Evolutionary conservation across 2,113 vertebrate species (phyloP), one percentile per base, ranked within the genome.

Genomic region (Reinhardtius hippoglossoides): DNA sequence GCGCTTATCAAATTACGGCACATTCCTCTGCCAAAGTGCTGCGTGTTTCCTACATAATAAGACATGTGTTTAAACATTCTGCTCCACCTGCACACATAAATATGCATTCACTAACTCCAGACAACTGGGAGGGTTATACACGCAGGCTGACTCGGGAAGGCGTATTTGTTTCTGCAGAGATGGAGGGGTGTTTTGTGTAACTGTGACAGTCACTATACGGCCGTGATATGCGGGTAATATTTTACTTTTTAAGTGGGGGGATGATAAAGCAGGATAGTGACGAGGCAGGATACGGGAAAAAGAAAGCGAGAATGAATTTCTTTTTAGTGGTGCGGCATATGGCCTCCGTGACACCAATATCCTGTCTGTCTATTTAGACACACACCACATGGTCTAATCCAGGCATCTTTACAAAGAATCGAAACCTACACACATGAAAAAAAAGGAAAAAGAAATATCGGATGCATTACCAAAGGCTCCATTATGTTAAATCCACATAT

Each of bases 1-100:
- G 71, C 20, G 27, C 79, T 84, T 80, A 87, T 89, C 81, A 82
- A 89, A 90, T 91, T 83, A 86, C 83, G 62, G 57, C 76, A 83
- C 82, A 88, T 90, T 92, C 76, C 70, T 37, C 57, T 78, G 54
- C 31, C 58, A 81, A 69, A 59, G 59, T 58, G 77, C 75, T 40
- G 1, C 20, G 63, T 78, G 77, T 74, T 80, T 80, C 61, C 71
- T 74, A 48, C 74, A 65, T 81, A 68, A 81, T 72, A 57, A 77
- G 76, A 77, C 55, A 74, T 72, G 81, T 67, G 70, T 84, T 84
- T 24, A 40, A 68, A 67, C 48, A 58, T 61, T 40, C 55, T 13
- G 3, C 57, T 31, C 73, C 12, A 59, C 78, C 50, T 44, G 61
- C 23, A 55, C 54, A 35, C 48, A 66, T 56, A 72, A 62, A 66